phyloP scores from a whole-genome alignment of 2,797 vertebrate species.

The Astyanax mexicanus region DNA sequence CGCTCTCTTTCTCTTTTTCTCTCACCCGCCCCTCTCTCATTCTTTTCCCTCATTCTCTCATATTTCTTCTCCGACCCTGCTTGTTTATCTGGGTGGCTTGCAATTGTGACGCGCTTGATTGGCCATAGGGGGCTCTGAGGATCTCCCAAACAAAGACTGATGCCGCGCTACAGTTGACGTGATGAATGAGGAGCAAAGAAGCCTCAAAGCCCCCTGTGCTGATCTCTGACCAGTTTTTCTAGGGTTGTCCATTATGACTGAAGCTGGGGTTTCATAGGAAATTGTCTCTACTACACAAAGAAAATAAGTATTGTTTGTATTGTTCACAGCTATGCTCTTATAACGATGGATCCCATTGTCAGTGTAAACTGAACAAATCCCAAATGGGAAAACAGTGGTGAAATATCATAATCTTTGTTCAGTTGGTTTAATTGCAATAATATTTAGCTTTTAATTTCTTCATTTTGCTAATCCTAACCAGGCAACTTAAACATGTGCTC shows the following conservation, averaged over 20 bases:
- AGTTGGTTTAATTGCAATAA: too few relatives aligned
- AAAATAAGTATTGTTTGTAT: too few relatives aligned
- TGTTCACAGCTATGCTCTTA: too few relatives aligned
- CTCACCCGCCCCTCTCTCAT: conserved; percentile 19
- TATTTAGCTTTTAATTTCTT: too few relatives aligned
- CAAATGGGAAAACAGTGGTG: too few relatives aligned
- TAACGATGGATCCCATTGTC: too few relatives aligned
- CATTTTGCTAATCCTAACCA: too few relatives aligned
- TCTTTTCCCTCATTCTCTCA: conserved; percentile 49
- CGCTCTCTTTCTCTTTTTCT: conserved; percentile 31
- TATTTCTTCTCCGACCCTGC: conserved; percentile 41
- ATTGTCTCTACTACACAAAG: too few relatives aligned
- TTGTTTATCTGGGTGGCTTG: conserved; percentile 34
- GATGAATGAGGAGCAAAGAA: conserved; percentile 35
- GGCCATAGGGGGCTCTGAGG: conserved; percentile 23
- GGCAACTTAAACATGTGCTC: too few relatives aligned
- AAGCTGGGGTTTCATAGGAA: neutral
- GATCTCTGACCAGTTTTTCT: neutral
- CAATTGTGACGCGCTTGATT: conserved; percentile 21
- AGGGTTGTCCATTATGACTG: conserved; percentile 11
- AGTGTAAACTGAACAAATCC: too few relatives aligned
- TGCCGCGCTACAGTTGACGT: conserved; percentile 22
- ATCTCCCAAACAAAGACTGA: conserved; percentile 10
- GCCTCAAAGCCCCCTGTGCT: conserved; percentile 1
- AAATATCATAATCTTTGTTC: too few relatives aligned